Evolutionary conservation across 2,113 vertebrate species (phyloP).

Genomic region (Pterocles gutturalis): DNA sequence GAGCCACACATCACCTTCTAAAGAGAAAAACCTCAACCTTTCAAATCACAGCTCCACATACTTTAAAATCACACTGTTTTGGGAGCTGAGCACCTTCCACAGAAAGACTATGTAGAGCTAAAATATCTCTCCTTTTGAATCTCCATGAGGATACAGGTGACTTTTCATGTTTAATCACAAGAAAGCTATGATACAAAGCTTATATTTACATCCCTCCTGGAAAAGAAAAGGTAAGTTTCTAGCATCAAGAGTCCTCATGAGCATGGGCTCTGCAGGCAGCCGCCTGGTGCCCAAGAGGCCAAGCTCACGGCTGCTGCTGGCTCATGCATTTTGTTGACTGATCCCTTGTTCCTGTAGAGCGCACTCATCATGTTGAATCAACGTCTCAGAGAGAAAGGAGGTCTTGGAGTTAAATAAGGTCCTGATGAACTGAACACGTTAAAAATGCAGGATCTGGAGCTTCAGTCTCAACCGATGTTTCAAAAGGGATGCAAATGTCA

Average conservation of each 20-base stretch:
- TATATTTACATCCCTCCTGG: background rate
- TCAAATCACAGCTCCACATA: background rate
- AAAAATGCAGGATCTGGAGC: constrained; percentile 51
- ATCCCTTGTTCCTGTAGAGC: background rate
- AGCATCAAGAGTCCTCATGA: background rate
- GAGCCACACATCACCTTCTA: background rate
- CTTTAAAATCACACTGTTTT: background rate
- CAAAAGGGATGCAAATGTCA: constrained; percentile 8
- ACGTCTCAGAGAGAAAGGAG: constrained; percentile 31
- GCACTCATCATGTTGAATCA: constrained; percentile 55
- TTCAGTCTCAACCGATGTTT: background rate
- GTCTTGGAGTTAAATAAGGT: constrained; percentile 36
- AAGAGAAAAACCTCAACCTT: background rate
- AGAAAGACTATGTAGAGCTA: background rate
- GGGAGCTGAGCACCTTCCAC: background rate
- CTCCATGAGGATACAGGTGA: background rate
- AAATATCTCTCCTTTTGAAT: background rate
- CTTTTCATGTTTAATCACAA: background rate
- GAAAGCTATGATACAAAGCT: background rate
- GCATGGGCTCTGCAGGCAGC: background rate
- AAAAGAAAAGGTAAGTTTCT: background rate
- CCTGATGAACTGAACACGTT: accelerated
- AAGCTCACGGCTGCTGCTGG: background rate
- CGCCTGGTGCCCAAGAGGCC: background rate
- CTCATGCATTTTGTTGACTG: constrained; percentile 3